Conservation (phyloP, 92 coral and sea anemone genomes). For the Parazoanthus atlanticus region DNA sequence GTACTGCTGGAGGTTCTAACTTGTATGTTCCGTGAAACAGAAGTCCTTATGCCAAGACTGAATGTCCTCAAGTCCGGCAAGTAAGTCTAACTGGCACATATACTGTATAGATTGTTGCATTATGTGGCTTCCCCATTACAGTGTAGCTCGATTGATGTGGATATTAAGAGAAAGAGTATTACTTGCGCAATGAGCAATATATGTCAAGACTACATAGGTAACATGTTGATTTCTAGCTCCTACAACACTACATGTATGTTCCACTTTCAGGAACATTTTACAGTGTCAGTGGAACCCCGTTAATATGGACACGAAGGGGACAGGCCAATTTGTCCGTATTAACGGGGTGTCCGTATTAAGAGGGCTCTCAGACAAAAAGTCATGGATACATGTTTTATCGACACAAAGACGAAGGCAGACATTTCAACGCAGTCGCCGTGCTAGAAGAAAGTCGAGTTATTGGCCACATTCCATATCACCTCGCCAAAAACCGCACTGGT, state of each 20-base stretch:
- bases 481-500: slow-evolving; percentile 27
- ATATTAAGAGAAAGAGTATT: too few species aligned
- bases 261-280: too few species aligned
- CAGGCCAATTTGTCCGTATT: slow-evolving; percentile 42
- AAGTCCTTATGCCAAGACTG: slow-evolving; percentile 70
- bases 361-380: slow-evolving; percentile 36
- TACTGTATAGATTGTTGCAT: not conserved
- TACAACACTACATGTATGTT: too few species aligned
- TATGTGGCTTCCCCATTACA: not conserved
- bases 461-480: slow-evolving; percentile 59
- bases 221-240: too few species aligned
- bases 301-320: slow-evolving; percentile 15
- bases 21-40: slow-evolving; percentile 96
- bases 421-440: slow-evolving; percentile 55
- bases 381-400: slow-evolving; percentile 33
- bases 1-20: slow-evolving; percentile 77
- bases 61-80: slow-evolving; percentile 77
- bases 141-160: too few species aligned
- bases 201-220: too few species aligned
- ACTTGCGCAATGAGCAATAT: too few species aligned
- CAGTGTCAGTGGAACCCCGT: not conserved
- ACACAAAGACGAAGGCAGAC: slow-evolving; percentile 29
- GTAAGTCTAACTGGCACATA: slow-evolving; percentile 54
- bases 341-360: slow-evolving; percentile 50
- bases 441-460: slow-evolving; percentile 48